Evolutionary conservation across 2,797 vertebrate species (phyloP).

Genomic region (Limosa lapponica): DNA sequence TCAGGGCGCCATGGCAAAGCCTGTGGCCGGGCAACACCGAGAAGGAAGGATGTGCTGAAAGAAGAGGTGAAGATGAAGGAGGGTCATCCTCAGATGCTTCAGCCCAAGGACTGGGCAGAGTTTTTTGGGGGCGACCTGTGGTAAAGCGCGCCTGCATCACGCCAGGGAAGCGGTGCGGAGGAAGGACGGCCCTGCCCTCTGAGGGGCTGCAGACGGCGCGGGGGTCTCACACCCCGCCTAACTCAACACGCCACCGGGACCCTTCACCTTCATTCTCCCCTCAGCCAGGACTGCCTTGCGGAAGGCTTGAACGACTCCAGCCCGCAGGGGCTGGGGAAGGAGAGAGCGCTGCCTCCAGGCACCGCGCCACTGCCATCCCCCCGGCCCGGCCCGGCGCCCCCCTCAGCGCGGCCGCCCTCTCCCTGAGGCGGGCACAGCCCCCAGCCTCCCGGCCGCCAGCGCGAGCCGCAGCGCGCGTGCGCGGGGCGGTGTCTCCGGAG

Average conservation of each 20-base stretch:
- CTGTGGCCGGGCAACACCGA: background rate
- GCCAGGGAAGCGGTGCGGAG: rapidly evolving
- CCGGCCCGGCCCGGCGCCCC: rapidly evolving
- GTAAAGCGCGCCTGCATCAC: background rate
- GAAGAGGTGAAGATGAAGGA: background rate
- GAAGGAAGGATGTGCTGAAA: background rate
- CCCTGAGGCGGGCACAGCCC: background rate
- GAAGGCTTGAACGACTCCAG: rapidly evolving
- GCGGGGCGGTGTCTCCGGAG: conserved; percentile 20
- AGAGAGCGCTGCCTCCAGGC: rapidly evolving
- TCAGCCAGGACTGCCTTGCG: background rate
- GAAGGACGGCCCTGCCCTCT: too few relatives aligned
- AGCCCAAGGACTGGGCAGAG: background rate
- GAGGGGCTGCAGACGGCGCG: background rate
- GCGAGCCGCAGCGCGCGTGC: background rate
- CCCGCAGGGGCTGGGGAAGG: too few relatives aligned
- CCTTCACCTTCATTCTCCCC: background rate
- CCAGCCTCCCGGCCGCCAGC: too few relatives aligned
- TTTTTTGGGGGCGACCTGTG: rapidly evolving
- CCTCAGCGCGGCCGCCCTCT: background rate
- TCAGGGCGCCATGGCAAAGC: background rate
- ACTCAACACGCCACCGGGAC: background rate
- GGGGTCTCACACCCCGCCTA: background rate
- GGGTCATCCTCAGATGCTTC: background rate
- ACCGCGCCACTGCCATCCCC: rapidly evolving